Percentiles rank a stretch among this genome's conserved stretches.
These are phyloP conservation scores for silkworm (Bombyx mori) DNA, from an alignment of 1,140 invertebrate species.

Conservation along the genomic window DNA sequence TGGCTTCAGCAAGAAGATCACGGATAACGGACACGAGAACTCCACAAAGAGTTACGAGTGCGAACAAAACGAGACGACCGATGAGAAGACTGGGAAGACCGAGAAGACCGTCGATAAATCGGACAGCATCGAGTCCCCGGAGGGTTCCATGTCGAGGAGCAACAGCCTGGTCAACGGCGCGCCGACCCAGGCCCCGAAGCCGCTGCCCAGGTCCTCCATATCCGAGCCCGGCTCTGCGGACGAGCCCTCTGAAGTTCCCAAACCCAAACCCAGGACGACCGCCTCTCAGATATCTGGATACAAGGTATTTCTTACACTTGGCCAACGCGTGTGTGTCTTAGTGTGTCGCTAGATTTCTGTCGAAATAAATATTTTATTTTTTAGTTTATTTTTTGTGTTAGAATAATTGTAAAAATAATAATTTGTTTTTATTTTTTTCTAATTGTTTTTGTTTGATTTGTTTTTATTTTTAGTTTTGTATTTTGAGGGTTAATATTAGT, in stretches of 20 bases:
- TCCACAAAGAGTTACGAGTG: slow-evolving; percentile 19
- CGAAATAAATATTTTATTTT: slow-evolving; percentile 10
- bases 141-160: slow-evolving; percentile 43
- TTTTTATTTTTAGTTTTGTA: no score
- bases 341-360: slow-evolving; percentile 15
- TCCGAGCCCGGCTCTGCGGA: slow-evolving; percentile 62
- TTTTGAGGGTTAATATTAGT: no score
- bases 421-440: no score
- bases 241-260: slow-evolving; percentile 70
- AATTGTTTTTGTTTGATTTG: no score
- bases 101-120: slow-evolving; percentile 25
- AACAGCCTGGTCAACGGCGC: slow-evolving; percentile 53
- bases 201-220: slow-evolving; percentile 75
- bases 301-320: slow-evolving; percentile 73
- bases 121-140: slow-evolving; percentile 43
- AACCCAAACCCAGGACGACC: slow-evolving; percentile 82
- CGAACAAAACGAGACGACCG: slow-evolving; percentile 17
- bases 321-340: background rate
- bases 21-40: slow-evolving; percentile 51
- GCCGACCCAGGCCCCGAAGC: slow-evolving; percentile 77
- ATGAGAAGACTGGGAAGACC: slow-evolving; percentile 27
- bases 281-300: slow-evolving; percentile 73
- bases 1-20: slow-evolving; percentile 54
- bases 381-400: slow-evolving; percentile 4
- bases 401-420: no score